These are phyloP conservation scores for Chromoteleia sp. DNA, from an alignment of 2,888 invertebrate genomes.

Conservation along the genomic window DNA sequence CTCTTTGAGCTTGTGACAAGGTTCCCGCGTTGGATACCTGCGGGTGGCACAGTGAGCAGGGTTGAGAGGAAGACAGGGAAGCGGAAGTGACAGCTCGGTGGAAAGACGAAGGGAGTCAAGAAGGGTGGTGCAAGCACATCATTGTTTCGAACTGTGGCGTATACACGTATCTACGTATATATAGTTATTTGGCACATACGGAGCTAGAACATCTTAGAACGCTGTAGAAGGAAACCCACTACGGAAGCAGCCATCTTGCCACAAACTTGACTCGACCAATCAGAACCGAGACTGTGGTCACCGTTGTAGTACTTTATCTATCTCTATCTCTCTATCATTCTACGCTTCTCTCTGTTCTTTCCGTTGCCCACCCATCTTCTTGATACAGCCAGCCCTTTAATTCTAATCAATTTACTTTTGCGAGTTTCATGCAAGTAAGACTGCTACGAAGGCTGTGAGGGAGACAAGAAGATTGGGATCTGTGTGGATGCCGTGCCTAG, in stretches of 20 bases:
- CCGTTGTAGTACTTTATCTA: constrained; percentile 80
- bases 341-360: constrained; percentile 64
- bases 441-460: constrained; percentile 55
- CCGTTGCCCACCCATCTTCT: constrained; percentile 69
- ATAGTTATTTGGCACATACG: constrained; percentile 82
- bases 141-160: constrained; percentile 81
- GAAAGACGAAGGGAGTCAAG: constrained; percentile 67
- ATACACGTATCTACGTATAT: constrained; percentile 74
- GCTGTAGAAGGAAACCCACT: constrained; percentile 76
- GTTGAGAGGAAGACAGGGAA: constrained; percentile 70
- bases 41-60: constrained; percentile 70
- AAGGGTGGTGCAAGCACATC: constrained; percentile 76
- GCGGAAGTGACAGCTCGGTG: constrained; percentile 73
- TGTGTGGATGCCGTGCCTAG: constrained; percentile 73
- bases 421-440: constrained; percentile 74
- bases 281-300: constrained; percentile 85
- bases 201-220: constrained; percentile 81
- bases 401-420: constrained; percentile 84
- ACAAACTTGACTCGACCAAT: constrained; percentile 85
- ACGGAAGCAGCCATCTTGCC: constrained; percentile 84
- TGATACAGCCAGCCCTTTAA: constrained; percentile 79
- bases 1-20: constrained; percentile 80
- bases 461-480: constrained; percentile 71
- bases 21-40: constrained; percentile 73
- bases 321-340: constrained; percentile 68